Base-by-base conservation (phyloP, 2,888 invertebrate species). In the Drosophila colorata region DNA sequence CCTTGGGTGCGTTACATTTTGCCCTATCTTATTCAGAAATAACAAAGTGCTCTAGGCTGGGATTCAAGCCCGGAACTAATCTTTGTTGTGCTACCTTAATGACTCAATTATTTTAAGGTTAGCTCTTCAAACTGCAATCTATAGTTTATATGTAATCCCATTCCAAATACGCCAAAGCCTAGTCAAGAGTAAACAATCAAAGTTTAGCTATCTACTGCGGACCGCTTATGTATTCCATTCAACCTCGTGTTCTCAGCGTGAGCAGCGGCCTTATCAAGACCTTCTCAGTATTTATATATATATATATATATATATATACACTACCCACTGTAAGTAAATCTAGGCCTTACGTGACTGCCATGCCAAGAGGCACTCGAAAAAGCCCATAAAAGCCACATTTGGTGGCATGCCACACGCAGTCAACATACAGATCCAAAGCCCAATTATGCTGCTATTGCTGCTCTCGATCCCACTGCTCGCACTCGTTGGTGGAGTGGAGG, bases 361-460 rank as follows among this genome's bases (percentile, higher is more conserved):
- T 78, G 4, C 7, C 49, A 40, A 67, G 5, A 7, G 2, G 16
- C 20, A 1, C 0, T 16, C 7, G 2, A 13, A 16, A 20, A 44
- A 2, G n/a, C 11, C 13, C 40, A 68, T 78, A 75, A 75, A 78
- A 78, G 56, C 37, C 43, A 48, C 58, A 41, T 38, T 37, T 28
- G 53, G 14, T 18, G 13, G 38, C 14, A 53, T 9, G 25, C 14
- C 9, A 8, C 2, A 6, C 41, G 14, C 51, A 84, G 51, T 80
- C 23, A 2, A 7, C 5, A 14, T 31, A 6, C 11, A 23, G 28
- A 8, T 9, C 9, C 9, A 28, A 28, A 9, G 28, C 28, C 9
- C 28, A 28, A 28, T 28, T 28, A 25, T 81, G 81, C 48, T 61
- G 38, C 13, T 52, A 2, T 11, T 46, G 20, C 35, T 80, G n/a